phyloP scores from a whole-genome alignment of 1,140 invertebrate species.

The Araneus ventricosus region DNA sequence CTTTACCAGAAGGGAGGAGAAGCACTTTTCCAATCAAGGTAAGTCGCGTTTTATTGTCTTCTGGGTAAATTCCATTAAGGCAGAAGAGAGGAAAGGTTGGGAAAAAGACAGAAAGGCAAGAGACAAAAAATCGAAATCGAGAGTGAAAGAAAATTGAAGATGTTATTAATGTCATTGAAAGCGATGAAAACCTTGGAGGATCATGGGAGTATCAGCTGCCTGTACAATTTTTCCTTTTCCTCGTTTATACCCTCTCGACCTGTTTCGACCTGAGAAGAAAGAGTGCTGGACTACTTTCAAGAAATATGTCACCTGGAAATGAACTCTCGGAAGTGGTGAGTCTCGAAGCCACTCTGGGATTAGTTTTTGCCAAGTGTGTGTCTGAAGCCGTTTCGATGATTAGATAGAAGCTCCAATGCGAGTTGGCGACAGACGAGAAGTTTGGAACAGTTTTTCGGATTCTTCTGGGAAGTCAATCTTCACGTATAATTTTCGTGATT shows the following conservation, averaged over 20 bases:
- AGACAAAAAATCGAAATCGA: not conserved
- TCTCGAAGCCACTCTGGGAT: not conserved
- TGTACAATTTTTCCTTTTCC: not conserved
- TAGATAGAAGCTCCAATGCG: not conserved
- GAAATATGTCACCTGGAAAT: slow-evolving; percentile 21
- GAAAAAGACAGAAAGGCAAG: not conserved
- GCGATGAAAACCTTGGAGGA: slow-evolving; percentile 30
- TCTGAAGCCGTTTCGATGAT: not conserved
- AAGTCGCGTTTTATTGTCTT: slow-evolving; percentile 42
- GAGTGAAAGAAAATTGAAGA: slow-evolving; percentile 9
- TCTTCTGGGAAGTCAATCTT: too few species aligned
- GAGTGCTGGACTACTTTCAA: not conserved
- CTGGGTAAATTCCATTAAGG: not conserved
- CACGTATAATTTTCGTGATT: too few species aligned
- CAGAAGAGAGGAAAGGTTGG: not conserved
- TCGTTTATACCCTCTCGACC: not conserved
- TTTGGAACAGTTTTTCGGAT: too few species aligned
- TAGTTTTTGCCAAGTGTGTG: not conserved
- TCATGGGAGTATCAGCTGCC: not conserved
- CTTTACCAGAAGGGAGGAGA: not conserved
- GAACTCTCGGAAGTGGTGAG: not conserved
- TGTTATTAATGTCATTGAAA: slow-evolving; percentile 45
- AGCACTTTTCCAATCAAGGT: slow-evolving; percentile 33
- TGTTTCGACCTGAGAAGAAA: not conserved
- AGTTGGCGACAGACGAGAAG: not conserved